A percentile compares a stretch with the other conserved stretches of the same genome.
Conservation (phyloP, 2,113 vertebrate genomes). For the Zeus faber region DNA sequence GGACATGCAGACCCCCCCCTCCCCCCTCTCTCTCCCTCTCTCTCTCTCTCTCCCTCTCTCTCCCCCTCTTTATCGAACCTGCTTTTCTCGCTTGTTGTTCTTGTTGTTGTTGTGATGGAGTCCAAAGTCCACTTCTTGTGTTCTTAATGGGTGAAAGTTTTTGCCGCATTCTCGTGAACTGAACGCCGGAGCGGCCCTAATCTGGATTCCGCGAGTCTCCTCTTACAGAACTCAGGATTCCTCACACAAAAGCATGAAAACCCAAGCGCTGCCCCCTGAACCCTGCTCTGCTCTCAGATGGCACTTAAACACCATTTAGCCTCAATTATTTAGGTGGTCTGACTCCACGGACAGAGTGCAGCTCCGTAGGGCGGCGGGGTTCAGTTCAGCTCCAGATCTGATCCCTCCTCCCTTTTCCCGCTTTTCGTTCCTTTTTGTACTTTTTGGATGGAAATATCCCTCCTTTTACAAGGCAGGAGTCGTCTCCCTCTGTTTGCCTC, state of each 20-base stretch:
- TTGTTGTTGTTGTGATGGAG: no score
- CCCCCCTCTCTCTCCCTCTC: no score
- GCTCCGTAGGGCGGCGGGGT: constrained; percentile 37
- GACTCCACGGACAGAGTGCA: constrained; percentile 39
- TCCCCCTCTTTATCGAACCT: no score
- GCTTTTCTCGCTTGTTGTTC: no score
- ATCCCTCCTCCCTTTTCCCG: no score
- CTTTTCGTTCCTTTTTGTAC: no score
- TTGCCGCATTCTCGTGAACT: not conserved
- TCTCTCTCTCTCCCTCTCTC: no score
- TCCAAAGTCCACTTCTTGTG: no score
- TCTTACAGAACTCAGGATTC: not conserved
- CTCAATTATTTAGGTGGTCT: constrained; percentile 51
- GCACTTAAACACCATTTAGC: constrained; percentile 21
- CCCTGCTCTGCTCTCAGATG: constrained; percentile 24
- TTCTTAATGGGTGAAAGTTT: constrained; percentile 23
- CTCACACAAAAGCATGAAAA: constrained; percentile 28
- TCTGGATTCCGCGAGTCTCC: not conserved
- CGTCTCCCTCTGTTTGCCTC: no score
- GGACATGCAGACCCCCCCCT: constrained; percentile 31
- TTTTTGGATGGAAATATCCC: no score
- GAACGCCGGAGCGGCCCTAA: not conserved
- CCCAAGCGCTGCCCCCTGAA: constrained; percentile 18
- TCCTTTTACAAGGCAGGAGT: no score
- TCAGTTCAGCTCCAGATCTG: constrained; percentile 17